Evolutionary conservation across 2,888 invertebrate genomes (phyloP).

Genomic region (Drosophila borborema): DNA sequence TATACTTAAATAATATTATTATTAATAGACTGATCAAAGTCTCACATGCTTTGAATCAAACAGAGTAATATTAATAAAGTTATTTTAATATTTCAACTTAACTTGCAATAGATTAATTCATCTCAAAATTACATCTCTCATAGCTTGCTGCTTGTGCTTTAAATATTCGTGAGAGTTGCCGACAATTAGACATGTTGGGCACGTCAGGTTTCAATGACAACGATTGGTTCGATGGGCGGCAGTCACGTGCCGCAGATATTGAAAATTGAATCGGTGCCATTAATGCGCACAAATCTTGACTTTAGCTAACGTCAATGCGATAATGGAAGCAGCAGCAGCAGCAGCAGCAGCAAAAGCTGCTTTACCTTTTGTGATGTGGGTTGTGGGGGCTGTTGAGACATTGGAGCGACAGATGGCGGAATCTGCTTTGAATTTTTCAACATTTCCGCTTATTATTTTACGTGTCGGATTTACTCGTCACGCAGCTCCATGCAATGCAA

Average conservation of each 20-base stretch:
- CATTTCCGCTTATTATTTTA: constrained; percentile 81
- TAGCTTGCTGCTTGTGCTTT: constrained; percentile 9
- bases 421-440: constrained; percentile 80
- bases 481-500: constrained; percentile 51
- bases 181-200: constrained; percentile 78
- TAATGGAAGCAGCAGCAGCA: constrained; percentile 53
- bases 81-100: background rate
- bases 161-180: constrained; percentile 9
- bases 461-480: constrained; percentile 78
- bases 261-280: constrained; percentile 78
- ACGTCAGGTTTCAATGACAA: constrained; percentile 78
- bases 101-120: background rate
- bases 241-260: constrained; percentile 77
- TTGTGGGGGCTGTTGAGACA: background rate
- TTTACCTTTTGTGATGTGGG: constrained; percentile 34
- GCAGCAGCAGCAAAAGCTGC: constrained; percentile 25
- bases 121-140: too few relatives aligned
- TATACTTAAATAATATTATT: too few relatives aligned
- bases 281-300: constrained; percentile 79
- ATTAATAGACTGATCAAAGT: background rate
- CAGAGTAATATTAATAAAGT: background rate
- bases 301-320: constrained; percentile 77
- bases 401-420: constrained; percentile 48
- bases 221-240: constrained; percentile 40
- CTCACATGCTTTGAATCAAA: background rate